phyloP scores from a whole-genome alignment of 2,113 vertebrate species.

The Oxyruncus cristatus region DNA sequence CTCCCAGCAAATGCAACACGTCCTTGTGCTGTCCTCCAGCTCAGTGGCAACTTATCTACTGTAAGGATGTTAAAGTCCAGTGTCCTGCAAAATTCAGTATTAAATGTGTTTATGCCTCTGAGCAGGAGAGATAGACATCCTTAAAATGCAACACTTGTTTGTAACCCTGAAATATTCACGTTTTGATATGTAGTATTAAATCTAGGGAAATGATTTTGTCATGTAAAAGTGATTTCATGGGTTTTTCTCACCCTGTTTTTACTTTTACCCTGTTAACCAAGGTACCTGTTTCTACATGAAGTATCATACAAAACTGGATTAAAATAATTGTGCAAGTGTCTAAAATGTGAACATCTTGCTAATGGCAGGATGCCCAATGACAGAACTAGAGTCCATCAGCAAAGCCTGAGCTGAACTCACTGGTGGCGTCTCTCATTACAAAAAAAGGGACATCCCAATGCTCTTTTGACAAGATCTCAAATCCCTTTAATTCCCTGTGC shows the following conservation, averaged over 20 bases:
- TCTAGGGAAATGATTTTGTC: neutral
- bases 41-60: neutral
- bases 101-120: neutral
- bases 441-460: neutral
- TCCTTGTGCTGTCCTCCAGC: neutral
- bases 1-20: neutral
- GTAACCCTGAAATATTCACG: neutral
- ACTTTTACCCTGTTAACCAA: neutral
- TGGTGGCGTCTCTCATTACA: neutral
- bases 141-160: neutral
- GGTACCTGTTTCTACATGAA: neutral
- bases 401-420: neutral
- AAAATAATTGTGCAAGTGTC: neutral
- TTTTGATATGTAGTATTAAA: neutral
- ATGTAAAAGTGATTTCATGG: neutral
- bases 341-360: neutral
- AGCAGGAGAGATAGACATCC: neutral
- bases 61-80: neutral
- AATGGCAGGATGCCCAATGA: neutral
- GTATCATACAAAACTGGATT: neutral
- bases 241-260: neutral
- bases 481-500: neutral
- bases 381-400: neutral
- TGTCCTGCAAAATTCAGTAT: neutral
- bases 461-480: neutral